A percentile compares a stretch with the other conserved stretches of the same genome.
phyloP scores from a whole-genome alignment of 2,113 vertebrate genomes.

The Lasiurus borealis region DNA sequence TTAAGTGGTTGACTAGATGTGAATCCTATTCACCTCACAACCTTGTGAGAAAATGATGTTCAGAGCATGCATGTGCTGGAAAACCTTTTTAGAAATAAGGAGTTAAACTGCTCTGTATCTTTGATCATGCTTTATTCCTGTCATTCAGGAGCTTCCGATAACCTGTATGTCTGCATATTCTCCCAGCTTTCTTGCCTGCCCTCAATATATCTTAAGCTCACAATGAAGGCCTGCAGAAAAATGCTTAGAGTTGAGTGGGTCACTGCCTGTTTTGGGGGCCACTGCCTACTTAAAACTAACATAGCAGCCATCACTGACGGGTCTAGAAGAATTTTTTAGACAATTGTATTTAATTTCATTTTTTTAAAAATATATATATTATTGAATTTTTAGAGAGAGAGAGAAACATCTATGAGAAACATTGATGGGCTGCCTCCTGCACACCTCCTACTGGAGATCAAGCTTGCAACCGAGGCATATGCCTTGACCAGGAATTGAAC shows the following conservation, averaged over 20 bases:
- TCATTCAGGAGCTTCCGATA: neutral
- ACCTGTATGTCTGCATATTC: accelerated
- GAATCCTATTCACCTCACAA: neutral
- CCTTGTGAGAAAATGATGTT: neutral
- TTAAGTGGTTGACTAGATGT: accelerated
- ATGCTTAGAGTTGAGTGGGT: accelerated
- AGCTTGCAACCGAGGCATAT: too few species aligned
- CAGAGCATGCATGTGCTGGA: too few species aligned
- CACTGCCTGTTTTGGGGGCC: neutral
- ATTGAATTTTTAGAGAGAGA: too few species aligned
- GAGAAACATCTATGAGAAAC: too few species aligned
- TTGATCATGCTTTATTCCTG: accelerated
- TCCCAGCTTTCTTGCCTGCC: neutral
- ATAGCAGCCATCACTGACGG: too few species aligned
- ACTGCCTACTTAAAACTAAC: neutral
- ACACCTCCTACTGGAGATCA: too few species aligned
- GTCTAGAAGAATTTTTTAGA: neutral
- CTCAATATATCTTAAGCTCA: too few species aligned
- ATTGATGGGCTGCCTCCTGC: too few species aligned
- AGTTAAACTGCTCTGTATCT: neutral
- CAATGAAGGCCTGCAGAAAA: too few species aligned
- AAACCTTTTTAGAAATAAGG: neutral
- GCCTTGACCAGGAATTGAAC: too few species aligned
- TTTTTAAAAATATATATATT: too few species aligned
- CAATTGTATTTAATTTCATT: too few species aligned